phyloP scores from a whole-genome alignment of 2,113 vertebrate genomes.

The Sinocyclocheilus anophthalmus region DNA sequence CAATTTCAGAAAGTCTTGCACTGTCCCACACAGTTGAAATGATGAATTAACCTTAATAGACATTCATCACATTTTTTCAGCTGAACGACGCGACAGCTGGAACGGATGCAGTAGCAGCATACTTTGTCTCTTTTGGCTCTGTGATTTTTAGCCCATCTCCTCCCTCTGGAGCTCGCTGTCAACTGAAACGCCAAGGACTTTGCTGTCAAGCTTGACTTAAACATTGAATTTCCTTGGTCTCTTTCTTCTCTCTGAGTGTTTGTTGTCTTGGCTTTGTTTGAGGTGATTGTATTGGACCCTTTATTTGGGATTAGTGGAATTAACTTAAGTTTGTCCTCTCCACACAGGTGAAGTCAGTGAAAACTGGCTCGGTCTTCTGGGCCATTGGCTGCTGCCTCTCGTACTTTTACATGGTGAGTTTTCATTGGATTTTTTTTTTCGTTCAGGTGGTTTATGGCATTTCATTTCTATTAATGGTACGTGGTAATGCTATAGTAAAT shows the following conservation, averaged over 20 bases:
- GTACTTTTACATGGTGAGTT: conserved; percentile 69
- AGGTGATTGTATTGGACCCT: background rate
- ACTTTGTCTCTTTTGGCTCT: background rate
- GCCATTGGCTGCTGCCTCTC: conserved; percentile 86
- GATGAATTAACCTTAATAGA: conserved; percentile 11
- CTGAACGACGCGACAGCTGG: background rate
- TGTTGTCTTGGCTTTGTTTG: background rate
- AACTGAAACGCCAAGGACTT: conserved; percentile 3
- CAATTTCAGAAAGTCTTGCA: background rate
- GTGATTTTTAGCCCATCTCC: background rate
- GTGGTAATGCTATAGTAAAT: background rate
- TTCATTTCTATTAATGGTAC: background rate
- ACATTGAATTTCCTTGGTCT: conserved; percentile 5
- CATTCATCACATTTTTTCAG: background rate
- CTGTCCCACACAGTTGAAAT: conserved; percentile 12
- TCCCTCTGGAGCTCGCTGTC: conserved; percentile 13
- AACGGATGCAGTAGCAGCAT: background rate
- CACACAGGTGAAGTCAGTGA: conserved; percentile 89
- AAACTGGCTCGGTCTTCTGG: conserved; percentile 91
- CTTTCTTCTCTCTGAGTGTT: background rate
- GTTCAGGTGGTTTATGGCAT: background rate
- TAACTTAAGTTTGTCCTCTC: conserved; percentile 46
- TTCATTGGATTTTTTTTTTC: background rate
- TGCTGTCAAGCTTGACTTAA: conserved; percentile 6
- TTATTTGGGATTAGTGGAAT: conserved; percentile 29